Evolutionary conservation across 2,797 vertebrate genomes (phyloP).

Genomic region (Argya squamiceps): DNA sequence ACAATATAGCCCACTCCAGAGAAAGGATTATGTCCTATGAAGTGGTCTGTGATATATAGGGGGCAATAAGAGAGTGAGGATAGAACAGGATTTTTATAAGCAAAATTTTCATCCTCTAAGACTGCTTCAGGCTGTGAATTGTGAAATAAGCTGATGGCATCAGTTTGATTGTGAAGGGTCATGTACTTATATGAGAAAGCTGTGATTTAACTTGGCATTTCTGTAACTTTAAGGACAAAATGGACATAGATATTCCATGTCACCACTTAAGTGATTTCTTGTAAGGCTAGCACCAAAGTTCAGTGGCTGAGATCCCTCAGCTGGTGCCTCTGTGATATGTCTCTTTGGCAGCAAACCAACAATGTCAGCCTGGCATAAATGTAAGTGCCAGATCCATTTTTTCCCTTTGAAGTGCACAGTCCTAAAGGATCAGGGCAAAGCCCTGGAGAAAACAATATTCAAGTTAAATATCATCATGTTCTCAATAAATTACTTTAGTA

Average conservation of each 20-base stretch:
- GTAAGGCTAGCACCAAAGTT: neutral
- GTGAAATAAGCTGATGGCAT: neutral
- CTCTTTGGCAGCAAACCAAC: slow-evolving; percentile 10
- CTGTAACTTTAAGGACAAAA: neutral
- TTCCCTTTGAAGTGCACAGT: neutral
- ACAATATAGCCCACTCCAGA: neutral
- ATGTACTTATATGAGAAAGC: neutral
- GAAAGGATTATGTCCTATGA: neutral
- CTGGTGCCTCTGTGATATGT: neutral
- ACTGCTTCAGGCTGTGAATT: neutral
- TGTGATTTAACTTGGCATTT: neutral
- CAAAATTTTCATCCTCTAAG: neutral
- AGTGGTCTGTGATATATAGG: neutral
- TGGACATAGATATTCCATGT: neutral
- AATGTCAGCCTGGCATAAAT: neutral
- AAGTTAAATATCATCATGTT: neutral
- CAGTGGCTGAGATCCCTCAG: neutral
- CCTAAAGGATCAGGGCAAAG: neutral
- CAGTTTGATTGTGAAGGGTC: neutral
- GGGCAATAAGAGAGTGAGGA: neutral
- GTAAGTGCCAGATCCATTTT: neutral
- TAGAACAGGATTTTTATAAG: neutral
- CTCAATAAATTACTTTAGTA: neutral
- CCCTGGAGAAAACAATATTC: neutral
- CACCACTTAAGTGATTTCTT: neutral